A percentile compares a stretch with the other conserved stretches of the same genome.
phyloP scores from a whole-genome alignment of 1,140 invertebrate species.

The Maconellicoccus hirsutus region DNA sequence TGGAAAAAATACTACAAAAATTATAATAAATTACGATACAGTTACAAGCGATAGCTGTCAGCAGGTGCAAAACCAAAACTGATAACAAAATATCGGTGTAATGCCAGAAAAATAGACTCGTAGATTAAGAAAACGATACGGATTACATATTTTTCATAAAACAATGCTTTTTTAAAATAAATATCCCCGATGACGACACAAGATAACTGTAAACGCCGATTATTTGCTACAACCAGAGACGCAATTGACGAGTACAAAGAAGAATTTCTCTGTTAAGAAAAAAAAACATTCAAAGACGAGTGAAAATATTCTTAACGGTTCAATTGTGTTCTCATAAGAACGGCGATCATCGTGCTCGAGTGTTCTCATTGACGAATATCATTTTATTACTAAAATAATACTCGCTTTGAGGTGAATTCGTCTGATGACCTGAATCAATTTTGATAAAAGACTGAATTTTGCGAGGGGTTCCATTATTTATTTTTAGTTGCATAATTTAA shows the following conservation, averaged over 20 bases:
- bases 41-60: background rate
- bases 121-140: background rate
- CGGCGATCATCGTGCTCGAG: background rate
- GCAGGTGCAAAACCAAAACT: background rate
- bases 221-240: background rate
- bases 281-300: conserved; percentile 1
- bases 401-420: too few species aligned
- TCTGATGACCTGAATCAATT: too few species aligned
- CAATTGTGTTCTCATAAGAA: background rate
- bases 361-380: too few species aligned
- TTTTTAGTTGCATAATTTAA: too few species aligned
- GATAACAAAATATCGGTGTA: background rate
- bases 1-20: too few species aligned
- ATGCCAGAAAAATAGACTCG: background rate
- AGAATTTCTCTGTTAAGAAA: background rate
- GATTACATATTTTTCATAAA: background rate
- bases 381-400: too few species aligned
- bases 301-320: background rate
- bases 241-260: background rate
- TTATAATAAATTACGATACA: too few species aligned
- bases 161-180: too few species aligned
- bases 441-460: too few species aligned
- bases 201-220: too few species aligned
- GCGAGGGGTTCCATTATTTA: too few species aligned
- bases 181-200: too few species aligned